phyloP scores from a whole-genome alignment of 1,140 invertebrate genomes.

The Phortica variegata region DNA sequence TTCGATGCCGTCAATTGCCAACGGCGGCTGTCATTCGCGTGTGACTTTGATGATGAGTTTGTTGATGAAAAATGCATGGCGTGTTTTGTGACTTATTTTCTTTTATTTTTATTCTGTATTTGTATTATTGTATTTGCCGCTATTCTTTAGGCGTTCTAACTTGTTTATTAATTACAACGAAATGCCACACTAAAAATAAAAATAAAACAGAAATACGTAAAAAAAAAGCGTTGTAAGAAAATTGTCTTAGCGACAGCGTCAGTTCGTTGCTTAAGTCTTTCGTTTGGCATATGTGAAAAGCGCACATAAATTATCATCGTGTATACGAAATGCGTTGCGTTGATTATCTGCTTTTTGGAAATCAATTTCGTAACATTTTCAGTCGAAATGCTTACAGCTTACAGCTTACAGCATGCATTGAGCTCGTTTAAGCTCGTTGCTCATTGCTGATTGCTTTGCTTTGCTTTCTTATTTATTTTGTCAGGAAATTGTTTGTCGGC shows the following conservation, averaged over 20 bases:
- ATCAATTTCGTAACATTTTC: slow-evolving; percentile 36
- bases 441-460: too few relatives aligned
- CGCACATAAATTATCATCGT: not conserved
- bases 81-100: too few relatives aligned
- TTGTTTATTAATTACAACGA: not conserved
- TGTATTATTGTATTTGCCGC: not conserved
- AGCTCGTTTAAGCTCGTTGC: too few relatives aligned
- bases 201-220: not conserved
- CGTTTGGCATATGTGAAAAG: slow-evolving; percentile 15
- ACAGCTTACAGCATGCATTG: slow-evolving; percentile 15
- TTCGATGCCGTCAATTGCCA: too few relatives aligned
- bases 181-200: not conserved
- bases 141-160: slow-evolving; percentile 18
- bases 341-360: slow-evolving; percentile 47
- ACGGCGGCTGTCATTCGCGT: too few relatives aligned
- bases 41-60: too few relatives aligned
- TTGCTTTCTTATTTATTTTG: too few relatives aligned
- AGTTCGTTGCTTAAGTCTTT: slow-evolving; percentile 50
- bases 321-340: slow-evolving; percentile 2
- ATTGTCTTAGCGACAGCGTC: not conserved
- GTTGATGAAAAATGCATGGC: too few relatives aligned
- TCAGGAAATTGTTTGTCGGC: slow-evolving; percentile 40
- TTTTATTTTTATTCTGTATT: too few relatives aligned
- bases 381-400: too few relatives aligned
- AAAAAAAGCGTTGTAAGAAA: not conserved